These are phyloP conservation scores for Phenacoccus solenopsis DNA, from an alignment of 1,140 invertebrate genomes.

Conservation along the genomic window DNA sequence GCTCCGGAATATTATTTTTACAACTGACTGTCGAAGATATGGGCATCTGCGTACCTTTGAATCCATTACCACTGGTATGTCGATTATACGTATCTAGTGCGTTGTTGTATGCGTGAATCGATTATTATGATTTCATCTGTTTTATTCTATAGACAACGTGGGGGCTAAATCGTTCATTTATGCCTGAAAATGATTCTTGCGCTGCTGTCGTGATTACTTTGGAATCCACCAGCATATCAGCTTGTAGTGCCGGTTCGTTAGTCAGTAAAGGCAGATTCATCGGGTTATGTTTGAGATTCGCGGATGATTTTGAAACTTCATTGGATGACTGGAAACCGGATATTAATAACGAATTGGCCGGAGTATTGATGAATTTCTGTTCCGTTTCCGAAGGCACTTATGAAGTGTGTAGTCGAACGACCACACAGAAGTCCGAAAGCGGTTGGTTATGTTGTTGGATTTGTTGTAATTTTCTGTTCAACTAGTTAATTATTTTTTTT, in stretches of 20 bases:
- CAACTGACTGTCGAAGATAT: conserved; percentile 93
- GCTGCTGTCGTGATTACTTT: conserved; percentile 88
- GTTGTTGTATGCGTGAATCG: not conserved
- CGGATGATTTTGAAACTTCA: conserved; percentile 91
- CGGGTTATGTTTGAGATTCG: conserved; percentile 83
- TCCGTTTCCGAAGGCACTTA: conserved; percentile 96
- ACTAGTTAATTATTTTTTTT: too few relatives aligned
- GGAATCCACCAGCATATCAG: conserved; percentile 85
- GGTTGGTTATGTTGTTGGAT: not conserved
- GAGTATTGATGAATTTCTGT: conserved; percentile 83
- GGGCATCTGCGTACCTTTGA: conserved; percentile 87
- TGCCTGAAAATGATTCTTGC: conserved; percentile 64
- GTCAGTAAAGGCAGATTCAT: conserved; percentile 65
- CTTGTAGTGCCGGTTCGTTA: conserved; percentile 59
- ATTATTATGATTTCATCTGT: not conserved
- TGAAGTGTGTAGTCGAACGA: conserved; percentile 87
- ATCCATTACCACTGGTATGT: conserved; percentile 53
- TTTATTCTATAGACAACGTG: conserved; percentile 39
- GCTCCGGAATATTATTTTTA: conserved; percentile 80
- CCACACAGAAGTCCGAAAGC: conserved; percentile 39
- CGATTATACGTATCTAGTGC: not conserved
- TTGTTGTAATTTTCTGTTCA: too few relatives aligned
- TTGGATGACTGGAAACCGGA: conserved; percentile 96
- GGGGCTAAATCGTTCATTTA: conserved; percentile 43
- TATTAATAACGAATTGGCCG: conserved; percentile 44